Base-by-base conservation (phyloP, 1,140 invertebrate species). In the Brevipalpus yothersi region DNA sequence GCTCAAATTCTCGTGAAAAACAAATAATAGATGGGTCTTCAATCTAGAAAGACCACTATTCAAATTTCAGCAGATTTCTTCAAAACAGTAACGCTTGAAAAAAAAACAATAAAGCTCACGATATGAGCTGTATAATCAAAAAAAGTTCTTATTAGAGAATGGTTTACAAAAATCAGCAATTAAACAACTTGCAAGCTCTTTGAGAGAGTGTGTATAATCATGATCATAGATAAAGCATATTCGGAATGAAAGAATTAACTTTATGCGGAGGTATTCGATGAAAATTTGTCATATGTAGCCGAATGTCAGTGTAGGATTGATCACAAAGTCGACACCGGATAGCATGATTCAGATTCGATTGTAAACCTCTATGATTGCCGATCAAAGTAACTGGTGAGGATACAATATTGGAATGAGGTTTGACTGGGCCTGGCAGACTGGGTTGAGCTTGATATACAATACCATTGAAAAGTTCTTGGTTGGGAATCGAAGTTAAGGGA, bases 221-320 rank as follows among this genome's bases (percentile, higher is more conserved):
- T 3, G 31, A 13, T 55, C 23, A 55, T 4, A 40, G 39, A 39
- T 55, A 39, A 12, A 55, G 8, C 53, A 55, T 40, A 19, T 10
- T 41, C 1, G 53, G 53, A 43, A 58, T 49, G 43, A 51, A 39
- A 5, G 58, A 47, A 2, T 47, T 39, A 2, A 58, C 43, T 58
- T 58, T 58, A 39, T 58, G 41, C 7, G 39, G 7, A 13, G 42
- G 41, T 4, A 58, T 47, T 49, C 58, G 23, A 49, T 58, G 58
- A 31, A 58, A 58, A 58, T 58, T 45, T 8, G 45, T 58, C 21
- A 58, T 15, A 23, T 58, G 58, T n/a, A 47, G n/a, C 49, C 58
- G 23, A 39, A 55, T 39, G 21, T 55, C 53, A 39, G 53, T 15
- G 39, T 39, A 55, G 4, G 12, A 1, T 55, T 55, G 53, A 40